phyloP scores from a whole-genome alignment of 1,140 invertebrate genomes.

The Venustaconcha ellipsiformis region DNA sequence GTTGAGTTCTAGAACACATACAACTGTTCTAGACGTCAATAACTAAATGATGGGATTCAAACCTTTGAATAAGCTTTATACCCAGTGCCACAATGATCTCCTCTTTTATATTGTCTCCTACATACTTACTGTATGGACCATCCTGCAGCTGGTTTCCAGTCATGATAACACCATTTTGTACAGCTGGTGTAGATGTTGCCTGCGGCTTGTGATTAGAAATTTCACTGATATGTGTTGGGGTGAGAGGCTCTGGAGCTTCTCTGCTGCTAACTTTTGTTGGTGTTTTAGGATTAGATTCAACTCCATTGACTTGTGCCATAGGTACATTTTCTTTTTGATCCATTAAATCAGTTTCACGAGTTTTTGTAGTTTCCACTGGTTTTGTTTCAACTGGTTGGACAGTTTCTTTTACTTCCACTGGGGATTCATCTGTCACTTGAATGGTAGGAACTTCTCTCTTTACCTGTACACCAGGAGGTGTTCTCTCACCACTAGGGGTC shows the following conservation, averaged over 20 bases:
- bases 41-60: no score
- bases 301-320: constrained; percentile 23
- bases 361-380: constrained; percentile 2
- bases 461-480: neutral
- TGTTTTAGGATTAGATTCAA: constrained; percentile 28
- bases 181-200: constrained; percentile 50
- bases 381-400: constrained; percentile 8
- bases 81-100: no score
- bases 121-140: constrained; percentile 28
- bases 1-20: no score
- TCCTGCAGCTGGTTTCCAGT: constrained; percentile 25
- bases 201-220: constrained; percentile 41
- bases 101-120: no score
- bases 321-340: constrained; percentile 36
- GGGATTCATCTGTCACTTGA: constrained; percentile 3
- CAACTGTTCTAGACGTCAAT: no score
- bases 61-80: no score
- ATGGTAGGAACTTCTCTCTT: neutral
- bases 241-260: constrained; percentile 37
- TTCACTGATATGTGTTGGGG: constrained; percentile 38
- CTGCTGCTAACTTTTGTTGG: constrained; percentile 31
- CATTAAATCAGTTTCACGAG: constrained; percentile 23
- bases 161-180: constrained; percentile 42
- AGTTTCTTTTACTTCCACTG: neutral
- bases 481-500: constrained; percentile 33